A percentile compares a stretch with the other conserved stretches of the same genome.
phyloP scores from a whole-genome alignment of 1,140 invertebrate genomes.

The Periplaneta americana region DNA sequence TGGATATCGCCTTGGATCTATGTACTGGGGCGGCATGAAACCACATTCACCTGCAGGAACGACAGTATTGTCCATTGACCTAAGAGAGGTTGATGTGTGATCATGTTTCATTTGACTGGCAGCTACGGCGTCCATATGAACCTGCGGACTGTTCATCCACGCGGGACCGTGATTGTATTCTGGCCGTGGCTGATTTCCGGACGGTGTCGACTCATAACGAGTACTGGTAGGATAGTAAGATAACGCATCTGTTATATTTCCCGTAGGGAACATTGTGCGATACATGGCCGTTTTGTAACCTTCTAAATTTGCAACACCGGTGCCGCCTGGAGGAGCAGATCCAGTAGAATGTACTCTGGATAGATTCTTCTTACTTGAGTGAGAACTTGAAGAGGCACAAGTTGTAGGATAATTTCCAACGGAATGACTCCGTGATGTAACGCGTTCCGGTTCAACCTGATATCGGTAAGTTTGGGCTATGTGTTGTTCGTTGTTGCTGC shows the following conservation, averaged over 20 bases:
- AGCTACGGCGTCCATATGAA: neutral
- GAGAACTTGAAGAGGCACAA: neutral
- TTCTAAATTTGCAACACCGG: slow-evolving; percentile 54
- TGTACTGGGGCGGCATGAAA: neutral
- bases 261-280: slow-evolving; percentile 59
- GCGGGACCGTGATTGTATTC: neutral
- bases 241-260: slow-evolving; percentile 67
- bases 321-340: slow-evolving; percentile 18
- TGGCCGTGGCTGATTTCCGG: slow-evolving; percentile 18
- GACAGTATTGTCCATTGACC: neutral
- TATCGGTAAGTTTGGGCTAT: neutral
- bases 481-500: slow-evolving; percentile 39
- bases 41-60: neutral
- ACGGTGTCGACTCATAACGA: slow-evolving; percentile 37
- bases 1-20: slow-evolving; percentile 3
- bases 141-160: neutral
- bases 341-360: slow-evolving; percentile 38
- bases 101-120: neutral
- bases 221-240: slow-evolving; percentile 68
- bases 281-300: slow-evolving; percentile 58
- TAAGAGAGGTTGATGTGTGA: neutral
- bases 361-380: slow-evolving; percentile 14
- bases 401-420: neutral
- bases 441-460: neutral
- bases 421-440: neutral